Percentiles rank a stretch among this genome's conserved stretches.
Evolutionary conservation across 2,113 vertebrate species (phyloP).

Genomic region (Fulmarus glacialis): DNA sequence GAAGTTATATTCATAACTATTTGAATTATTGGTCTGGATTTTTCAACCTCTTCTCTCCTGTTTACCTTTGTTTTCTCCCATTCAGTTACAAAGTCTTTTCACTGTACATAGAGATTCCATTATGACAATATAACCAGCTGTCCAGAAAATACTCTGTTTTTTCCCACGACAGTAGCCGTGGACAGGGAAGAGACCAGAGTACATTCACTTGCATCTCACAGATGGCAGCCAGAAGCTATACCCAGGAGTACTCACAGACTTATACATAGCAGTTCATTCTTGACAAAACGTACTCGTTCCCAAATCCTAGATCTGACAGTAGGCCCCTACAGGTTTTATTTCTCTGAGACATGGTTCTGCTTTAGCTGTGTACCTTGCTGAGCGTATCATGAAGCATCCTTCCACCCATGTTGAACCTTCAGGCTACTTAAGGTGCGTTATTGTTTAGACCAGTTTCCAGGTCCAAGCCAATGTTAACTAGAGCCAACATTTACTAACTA

Average conservation of each 20-base stretch:
- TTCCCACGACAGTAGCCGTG: not conserved
- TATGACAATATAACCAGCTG: not conserved
- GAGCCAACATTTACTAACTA: not conserved
- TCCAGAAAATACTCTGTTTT: not conserved
- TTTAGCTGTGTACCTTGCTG: not conserved
- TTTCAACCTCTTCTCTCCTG: not conserved
- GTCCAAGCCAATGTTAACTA: not conserved
- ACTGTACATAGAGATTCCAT: not conserved
- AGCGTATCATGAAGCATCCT: not conserved
- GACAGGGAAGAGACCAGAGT: not conserved
- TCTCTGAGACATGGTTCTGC: not conserved
- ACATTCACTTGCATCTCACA: fast-evolving
- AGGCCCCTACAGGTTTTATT: not conserved
- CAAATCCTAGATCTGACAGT: not conserved
- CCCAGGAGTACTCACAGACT: not conserved
- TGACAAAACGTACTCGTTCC: not conserved
- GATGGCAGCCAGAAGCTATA: not conserved
- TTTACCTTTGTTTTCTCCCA: not conserved
- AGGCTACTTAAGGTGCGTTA: not conserved
- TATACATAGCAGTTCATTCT: not conserved
- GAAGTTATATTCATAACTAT: not conserved
- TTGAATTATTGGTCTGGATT: not conserved
- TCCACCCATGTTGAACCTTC: not conserved
- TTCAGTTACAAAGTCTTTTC: not conserved
- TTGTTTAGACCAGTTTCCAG: not conserved